Percentiles rank a stretch among this genome's conserved stretches.
These are phyloP conservation scores for Tachystola acroxantha DNA, from an alignment of 2,888 invertebrate genomes.

Conservation along the genomic window DNA sequence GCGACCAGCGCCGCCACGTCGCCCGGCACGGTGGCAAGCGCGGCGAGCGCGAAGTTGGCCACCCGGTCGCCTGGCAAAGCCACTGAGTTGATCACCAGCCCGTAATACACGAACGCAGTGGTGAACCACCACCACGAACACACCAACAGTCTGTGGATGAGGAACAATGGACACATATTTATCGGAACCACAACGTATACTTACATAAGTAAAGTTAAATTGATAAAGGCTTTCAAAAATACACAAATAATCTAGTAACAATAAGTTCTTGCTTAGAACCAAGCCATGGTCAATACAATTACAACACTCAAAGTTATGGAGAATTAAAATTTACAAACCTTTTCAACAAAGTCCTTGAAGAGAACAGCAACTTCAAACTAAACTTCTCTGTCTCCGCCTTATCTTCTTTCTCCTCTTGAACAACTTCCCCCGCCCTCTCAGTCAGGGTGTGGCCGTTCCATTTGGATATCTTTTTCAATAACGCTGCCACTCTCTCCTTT, in stretches of 20 bases:
- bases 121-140: conserved; percentile 78
- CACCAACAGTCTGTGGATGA: conserved; percentile 14
- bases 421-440: neutral
- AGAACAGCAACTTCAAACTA: conserved; percentile 18
- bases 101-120: conserved; percentile 86
- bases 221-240: no score
- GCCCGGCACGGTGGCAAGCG: conserved; percentile 78
- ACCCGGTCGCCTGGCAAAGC: conserved; percentile 83
- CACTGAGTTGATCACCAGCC: conserved; percentile 84
- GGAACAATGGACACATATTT: no score
- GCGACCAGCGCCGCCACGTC: conserved; percentile 68
- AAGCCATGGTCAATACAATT: no score
- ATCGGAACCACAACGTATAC: no score
- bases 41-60: conserved; percentile 82
- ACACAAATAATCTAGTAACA: no score
- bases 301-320: no score
- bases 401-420: neutral
- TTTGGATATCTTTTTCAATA: conserved; percentile 40
- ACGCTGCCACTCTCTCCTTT: conserved; percentile 53
- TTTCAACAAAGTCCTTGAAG: conserved; percentile 12
- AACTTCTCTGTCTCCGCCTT: conserved; percentile 20
- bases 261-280: no score
- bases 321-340: conserved; percentile 6
- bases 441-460: conserved; percentile 22
- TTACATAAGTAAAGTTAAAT: no score